A percentile compares a stretch with the other conserved stretches of the same genome.
Evolutionary conservation across 2,113 vertebrate genomes (phyloP).

Genomic region (Symphodus melops): DNA sequence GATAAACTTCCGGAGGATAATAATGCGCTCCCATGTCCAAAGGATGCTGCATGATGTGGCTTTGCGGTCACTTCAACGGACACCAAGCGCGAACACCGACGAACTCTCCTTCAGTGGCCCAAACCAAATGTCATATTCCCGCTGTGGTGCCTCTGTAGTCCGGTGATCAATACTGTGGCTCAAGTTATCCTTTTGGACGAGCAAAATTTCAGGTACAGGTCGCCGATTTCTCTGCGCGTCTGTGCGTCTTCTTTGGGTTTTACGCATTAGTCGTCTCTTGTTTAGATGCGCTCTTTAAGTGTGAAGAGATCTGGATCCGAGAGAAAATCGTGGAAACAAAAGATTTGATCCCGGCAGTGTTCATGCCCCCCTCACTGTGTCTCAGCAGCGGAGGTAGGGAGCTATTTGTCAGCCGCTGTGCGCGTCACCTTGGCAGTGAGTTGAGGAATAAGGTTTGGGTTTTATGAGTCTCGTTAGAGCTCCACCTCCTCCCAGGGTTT

Average conservation of each 20-base stretch:
- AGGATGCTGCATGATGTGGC: constrained; percentile 89
- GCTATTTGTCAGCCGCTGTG: constrained; percentile 42
- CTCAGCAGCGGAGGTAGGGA: constrained; percentile 6
- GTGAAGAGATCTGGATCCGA: background rate
- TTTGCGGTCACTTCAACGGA: constrained; percentile 37
- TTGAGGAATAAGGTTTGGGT: constrained; percentile 52
- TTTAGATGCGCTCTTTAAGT: background rate
- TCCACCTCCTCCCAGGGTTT: constrained; percentile 58
- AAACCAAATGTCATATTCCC: constrained; percentile 52
- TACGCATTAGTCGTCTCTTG: constrained; percentile 8
- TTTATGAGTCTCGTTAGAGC: constrained; percentile 63
- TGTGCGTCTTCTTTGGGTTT: constrained; percentile 30
- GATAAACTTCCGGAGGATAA: constrained; percentile 88
- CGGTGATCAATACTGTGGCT: background rate
- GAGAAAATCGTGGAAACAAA: constrained; percentile 10
- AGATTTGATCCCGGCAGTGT: constrained; percentile 8
- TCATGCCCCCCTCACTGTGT: constrained; percentile 41
- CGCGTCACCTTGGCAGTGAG: constrained; percentile 70
- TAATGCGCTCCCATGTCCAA: constrained; percentile 90
- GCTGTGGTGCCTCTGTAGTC: constrained; percentile 15
- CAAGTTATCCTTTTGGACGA: constrained; percentile 35
- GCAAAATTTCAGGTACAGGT: background rate
- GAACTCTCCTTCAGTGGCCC: constrained; percentile 41
- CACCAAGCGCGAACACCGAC: constrained; percentile 5
- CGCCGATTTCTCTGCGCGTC: background rate